Evolutionary conservation across 2,888 invertebrate species (phyloP), one percentile per base, ranked within the genome.

Genomic region (Hylaea fasciaria): DNA sequence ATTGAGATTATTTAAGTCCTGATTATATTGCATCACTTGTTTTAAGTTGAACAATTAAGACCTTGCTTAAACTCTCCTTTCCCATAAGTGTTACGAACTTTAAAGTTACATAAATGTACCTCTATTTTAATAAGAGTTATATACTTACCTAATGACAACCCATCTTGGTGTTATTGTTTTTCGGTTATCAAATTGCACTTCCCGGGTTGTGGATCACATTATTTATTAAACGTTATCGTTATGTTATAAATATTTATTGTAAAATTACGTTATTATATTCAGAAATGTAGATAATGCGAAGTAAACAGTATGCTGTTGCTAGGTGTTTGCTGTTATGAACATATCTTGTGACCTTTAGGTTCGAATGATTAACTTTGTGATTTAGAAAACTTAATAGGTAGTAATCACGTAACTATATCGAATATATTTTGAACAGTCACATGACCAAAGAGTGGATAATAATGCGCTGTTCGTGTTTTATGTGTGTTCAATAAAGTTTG

Each of bases 11-110:
- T 62, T 57, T 47, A 63, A 62, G 37, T 29, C 12, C 29, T 13
- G 16, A 57, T 57, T 39, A 40, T 46, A 46, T 65, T 64, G 57
- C 63, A 41, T 64, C 59, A 65, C 32, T 57, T 40, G 51, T 62
- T 62, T n/a, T 16, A 39, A 16, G 4, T 28, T 8, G 9, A 55
- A 4, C 11, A 43, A 16, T 13, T n/a, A 2, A 28, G 17, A 41
- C 5, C 5, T 37, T 10, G 12, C 16, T 44, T 22, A 28, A 37
- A 35, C 37, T 37, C n/a, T 48, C 22, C n/a, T 16, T 35, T 47
- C 8, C 29, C 14, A 11, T 43, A 13, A 11, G 8, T 47, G 1
- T 16, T 22, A 22, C n/a, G 22, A 22, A 2, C 5, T 47, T 35
- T 40, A 13, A 14, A 4, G 8, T 37, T 12, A 37, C n/a, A 13